Conservation (phyloP, 1,140 invertebrate genomes). For the Eufriesea mexicana region DNA sequence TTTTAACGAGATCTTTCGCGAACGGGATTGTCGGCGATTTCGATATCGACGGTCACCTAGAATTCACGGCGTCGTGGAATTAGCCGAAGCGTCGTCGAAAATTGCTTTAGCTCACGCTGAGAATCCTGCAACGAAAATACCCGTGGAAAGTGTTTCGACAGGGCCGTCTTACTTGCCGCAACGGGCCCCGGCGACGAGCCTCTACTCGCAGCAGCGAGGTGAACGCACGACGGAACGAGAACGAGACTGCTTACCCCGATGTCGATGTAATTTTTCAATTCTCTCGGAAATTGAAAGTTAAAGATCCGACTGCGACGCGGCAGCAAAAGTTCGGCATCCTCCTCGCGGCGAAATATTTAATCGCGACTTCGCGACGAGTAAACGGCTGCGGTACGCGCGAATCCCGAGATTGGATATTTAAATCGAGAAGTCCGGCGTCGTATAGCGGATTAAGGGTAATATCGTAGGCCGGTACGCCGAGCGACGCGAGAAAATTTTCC, state of each 20-base stretch:
- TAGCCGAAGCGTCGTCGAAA: neutral
- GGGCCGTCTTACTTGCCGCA: neutral
- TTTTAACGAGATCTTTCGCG: neutral
- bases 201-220: no score
- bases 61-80: neutral
- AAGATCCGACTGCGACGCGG: neutral
- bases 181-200: no score
- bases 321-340: no score
- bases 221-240: no score
- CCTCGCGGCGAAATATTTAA: neutral
- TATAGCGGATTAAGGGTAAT: neutral
- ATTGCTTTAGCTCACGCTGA: constrained; percentile 65
- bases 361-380: neutral
- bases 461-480: accelerated
- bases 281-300: neutral
- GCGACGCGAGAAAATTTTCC: neutral
- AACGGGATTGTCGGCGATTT: neutral
- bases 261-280: neutral
- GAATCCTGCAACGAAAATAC: constrained; percentile 33
- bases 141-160: neutral
- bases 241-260: neutral
- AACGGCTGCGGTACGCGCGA: neutral
- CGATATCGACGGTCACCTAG: neutral
- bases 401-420: constrained; percentile 20
- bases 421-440: neutral